Evolutionary conservation across 2,113 vertebrate genomes (phyloP).

Genomic region (Ciconia maguari): DNA sequence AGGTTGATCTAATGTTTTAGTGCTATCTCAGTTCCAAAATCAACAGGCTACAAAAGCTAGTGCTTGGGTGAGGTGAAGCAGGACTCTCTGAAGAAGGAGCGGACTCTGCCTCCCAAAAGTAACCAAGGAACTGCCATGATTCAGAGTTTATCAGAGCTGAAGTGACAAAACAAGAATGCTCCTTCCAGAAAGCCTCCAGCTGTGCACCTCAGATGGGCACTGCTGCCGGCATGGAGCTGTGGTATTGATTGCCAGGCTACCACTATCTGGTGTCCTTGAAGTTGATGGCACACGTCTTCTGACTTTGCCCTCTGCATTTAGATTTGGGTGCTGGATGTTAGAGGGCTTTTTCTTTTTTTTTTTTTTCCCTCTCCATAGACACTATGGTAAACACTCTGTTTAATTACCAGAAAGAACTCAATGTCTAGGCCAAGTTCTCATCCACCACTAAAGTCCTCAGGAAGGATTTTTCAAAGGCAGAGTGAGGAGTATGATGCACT

Average conservation of each 20-base stretch:
- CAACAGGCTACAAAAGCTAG: neutral
- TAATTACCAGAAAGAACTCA: neutral
- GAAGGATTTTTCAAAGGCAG: neutral
- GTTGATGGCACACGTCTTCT: neutral
- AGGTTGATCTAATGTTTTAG: neutral
- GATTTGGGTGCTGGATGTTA: neutral
- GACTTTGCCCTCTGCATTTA: neutral
- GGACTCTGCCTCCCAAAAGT: neutral
- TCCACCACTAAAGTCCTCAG: neutral
- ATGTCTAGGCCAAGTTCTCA: neutral
- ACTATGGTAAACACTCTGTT: neutral
- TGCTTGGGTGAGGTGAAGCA: neutral
- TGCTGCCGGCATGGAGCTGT: neutral
- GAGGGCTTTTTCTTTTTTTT: too few relatives aligned
- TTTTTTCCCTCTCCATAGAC: too few relatives aligned
- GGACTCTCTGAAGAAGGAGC: neutral
- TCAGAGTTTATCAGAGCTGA: neutral
- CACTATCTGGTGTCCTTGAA: neutral
- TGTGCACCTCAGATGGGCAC: neutral
- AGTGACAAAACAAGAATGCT: neutral
- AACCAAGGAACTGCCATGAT: neutral
- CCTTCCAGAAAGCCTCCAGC: neutral
- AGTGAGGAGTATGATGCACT: neutral
- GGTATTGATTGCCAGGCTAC: neutral
- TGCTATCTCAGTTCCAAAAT: neutral